Base-by-base conservation (phyloP, 2,113 vertebrate genomes). In the Carollia perspicillata region DNA sequence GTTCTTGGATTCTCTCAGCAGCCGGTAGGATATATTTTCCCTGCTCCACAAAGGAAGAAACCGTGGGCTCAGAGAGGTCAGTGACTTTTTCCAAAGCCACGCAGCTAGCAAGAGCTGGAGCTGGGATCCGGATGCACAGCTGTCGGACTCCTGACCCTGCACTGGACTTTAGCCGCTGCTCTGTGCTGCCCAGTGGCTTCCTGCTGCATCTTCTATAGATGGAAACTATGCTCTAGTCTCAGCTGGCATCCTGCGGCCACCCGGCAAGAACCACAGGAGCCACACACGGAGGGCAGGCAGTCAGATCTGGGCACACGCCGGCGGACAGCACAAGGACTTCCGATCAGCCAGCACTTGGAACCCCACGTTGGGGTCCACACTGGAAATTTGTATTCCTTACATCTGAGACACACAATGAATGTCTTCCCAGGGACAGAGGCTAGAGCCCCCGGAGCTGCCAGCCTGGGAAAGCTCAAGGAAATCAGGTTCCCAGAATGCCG, bases 131-230 rank as follows among this genome's bases (percentile, higher is more conserved):
- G 5, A 53, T 26, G 14, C 5, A 9, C 49, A 77, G 0, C 6
- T 6, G 37, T 22, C 33, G 8, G 26, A 20, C 42, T 28, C 55
- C 35, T 30, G 33, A 77, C 6, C 18, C 33, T 42, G 37, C 26
- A 2, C 28, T 94, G 51, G 30, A 6, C 26, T 80, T 60, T 20
- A 5, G 30, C 35, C 5, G 6, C 14, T 66, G 6, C 28, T 60
- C 12, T 23, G 0, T 28, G 5, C 18, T 51, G 40, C 35, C 55
- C 17, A 5, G 17, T 0, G 14, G 22, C 14, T 60, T 11, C 2
- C 30, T 72, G 55, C 37, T 68, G 72, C 40, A 4, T 37, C 49
- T 42, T 49, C 40, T 79, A 8, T 78, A 49, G 37, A 42, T 75
- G 9, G 23, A 37, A 87, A 49, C 28, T 49, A 8, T 33, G 3